Percentiles rank a stretch among this genome's conserved stretches.
phyloP scores from a whole-genome alignment of 2,113 vertebrate species.

The Cygnus buccinator region DNA sequence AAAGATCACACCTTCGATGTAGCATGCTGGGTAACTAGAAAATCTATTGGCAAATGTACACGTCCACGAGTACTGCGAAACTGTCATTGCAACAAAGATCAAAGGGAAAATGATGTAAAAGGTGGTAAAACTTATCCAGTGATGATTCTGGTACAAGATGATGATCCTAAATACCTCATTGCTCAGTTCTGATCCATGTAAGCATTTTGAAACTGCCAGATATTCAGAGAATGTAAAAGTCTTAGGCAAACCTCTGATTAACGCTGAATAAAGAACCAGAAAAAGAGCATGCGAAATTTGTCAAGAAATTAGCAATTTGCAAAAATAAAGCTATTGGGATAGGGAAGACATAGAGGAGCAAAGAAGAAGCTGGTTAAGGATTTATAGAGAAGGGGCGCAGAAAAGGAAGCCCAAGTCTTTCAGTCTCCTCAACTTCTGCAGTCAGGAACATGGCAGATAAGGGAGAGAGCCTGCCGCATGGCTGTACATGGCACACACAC shows the following conservation, averaged over 20 bases:
- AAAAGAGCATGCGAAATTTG: not conserved
- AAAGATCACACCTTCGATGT: not conserved
- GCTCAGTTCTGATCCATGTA: not conserved
- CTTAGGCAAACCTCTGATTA: not conserved
- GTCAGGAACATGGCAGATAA: not conserved
- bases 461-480: not conserved
- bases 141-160: not conserved
- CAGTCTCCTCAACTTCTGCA: not conserved
- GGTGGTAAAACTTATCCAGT: not conserved
- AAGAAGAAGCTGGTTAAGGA: not conserved
- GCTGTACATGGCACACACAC: not conserved
- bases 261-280: not conserved
- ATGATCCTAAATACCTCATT: not conserved
- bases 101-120: not conserved
- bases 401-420: not conserved
- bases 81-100: not conserved
- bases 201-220: not conserved
- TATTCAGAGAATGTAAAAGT: not conserved
- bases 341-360: not conserved
- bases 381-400: not conserved
- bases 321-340: not conserved
- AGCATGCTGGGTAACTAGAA: fast-evolving
- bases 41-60: not conserved
- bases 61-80: not conserved
- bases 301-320: not conserved